Base-by-base conservation (phyloP, 2,888 invertebrate genomes). In the Pyrrhia umbra region DNA sequence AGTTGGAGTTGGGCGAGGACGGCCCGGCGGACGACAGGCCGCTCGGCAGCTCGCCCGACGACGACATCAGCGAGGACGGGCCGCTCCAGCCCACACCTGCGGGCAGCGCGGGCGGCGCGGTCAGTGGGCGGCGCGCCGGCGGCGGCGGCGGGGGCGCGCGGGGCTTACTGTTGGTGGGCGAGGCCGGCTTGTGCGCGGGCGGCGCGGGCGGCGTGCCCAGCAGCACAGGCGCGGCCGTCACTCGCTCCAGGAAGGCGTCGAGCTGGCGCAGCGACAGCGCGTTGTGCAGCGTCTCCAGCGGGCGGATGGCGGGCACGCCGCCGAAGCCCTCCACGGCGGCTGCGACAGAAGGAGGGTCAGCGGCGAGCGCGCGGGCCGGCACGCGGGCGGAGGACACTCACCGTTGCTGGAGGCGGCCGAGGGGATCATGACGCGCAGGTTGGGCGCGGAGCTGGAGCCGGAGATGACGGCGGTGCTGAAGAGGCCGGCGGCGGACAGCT, bases 391-490 rank as follows among this genome's bases (percentile, higher is more conserved):
- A 43, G 46, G 63, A 20, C 61, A 90, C 96, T 96, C 91, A 97
- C 98, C 97, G 90, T 97, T 97, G 77, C 95, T 96, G 71, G 97
- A 96, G 13, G 97, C 96, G 62, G 97, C 95, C 75, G 96, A 95
- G n/a, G 97, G 97, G 80, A 98, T 97, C 97, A 97, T 97, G 88
- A 98, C 97, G 79, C 98, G 96, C 73, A 98, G 96, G 92, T 98
- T 98, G 47, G 98, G 98, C 55, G 98, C 98, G 82, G 98, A 98
- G 84, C 98, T 98, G 86, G 98, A 98, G 79, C 99, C 99, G 85
- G 98, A 98, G 92, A 99, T 98, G 86, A 99, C 99, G 68, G 99
- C 99, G 67, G 99, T 99, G 91, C 98, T 98, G 96, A 99, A 99
- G 81, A 99, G 96, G 70, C 98, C 98, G 91, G 97, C 98, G 79